Conservation (phyloP, 2,113 vertebrate genomes). For the Tupaia tana region DNA sequence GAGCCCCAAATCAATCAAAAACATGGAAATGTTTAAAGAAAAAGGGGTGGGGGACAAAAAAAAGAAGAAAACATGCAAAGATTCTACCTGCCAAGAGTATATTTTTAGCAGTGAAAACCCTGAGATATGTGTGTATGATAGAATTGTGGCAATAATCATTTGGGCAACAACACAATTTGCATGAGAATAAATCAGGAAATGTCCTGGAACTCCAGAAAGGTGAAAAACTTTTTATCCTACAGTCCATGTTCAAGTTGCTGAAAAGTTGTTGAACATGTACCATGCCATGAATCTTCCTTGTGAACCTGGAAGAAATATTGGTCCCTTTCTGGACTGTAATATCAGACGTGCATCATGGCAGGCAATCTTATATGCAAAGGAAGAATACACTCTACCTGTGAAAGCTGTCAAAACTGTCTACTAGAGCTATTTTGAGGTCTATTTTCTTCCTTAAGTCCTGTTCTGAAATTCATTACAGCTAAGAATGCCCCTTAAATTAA, state of each 20-base stretch:
- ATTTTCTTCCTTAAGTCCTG: slow-evolving; percentile 20
- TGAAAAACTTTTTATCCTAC: neutral
- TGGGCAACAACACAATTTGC: slow-evolving; percentile 28
- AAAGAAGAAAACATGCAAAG: neutral
- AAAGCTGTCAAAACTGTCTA: neutral
- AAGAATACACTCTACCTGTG: neutral
- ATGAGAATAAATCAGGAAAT: slow-evolving; percentile 54
- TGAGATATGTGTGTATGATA: slow-evolving; percentile 21
- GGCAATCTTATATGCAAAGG: neutral
- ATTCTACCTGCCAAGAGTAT: slow-evolving; percentile 14
- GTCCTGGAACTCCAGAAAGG: slow-evolving; percentile 32
- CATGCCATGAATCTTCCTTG: neutral
- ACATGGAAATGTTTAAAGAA: neutral
- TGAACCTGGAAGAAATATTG: neutral
- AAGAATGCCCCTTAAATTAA: slow-evolving; percentile 62
- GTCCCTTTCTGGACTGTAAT: neutral
- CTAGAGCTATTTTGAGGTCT: slow-evolving; percentile 8
- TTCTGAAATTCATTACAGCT: slow-evolving; percentile 46
- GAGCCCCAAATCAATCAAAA: slow-evolving; percentile 44
- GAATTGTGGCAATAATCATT: slow-evolving; percentile 39
- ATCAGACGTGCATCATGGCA: neutral
- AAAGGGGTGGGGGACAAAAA: neutral
- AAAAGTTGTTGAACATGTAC: neutral
- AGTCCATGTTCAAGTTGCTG: neutral
- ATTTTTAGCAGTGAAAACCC: slow-evolving; percentile 55